Conservation (phyloP, 2,113 vertebrate genomes). For the Serilophus lunatus region DNA sequence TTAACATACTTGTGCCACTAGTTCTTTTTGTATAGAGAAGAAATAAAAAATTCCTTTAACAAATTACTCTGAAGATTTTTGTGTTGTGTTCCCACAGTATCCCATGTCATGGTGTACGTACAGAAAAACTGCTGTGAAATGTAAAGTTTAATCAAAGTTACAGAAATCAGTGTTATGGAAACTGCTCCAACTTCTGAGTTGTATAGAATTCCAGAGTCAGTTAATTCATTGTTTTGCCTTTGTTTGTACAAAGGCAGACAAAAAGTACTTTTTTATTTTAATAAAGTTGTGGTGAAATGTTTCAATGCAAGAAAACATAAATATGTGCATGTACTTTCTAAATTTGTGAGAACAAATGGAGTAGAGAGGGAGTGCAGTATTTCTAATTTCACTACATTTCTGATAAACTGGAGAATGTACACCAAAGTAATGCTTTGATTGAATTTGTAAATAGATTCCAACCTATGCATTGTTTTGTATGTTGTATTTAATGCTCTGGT, state of each 20-base stretch:
- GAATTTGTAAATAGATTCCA: neutral
- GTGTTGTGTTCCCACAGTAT: neutral
- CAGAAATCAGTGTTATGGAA: neutral
- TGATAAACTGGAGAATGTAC: neutral
- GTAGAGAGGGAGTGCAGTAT: neutral
- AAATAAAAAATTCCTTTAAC: neutral
- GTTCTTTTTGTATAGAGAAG: neutral
- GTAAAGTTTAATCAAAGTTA: neutral
- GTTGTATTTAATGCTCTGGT: neutral
- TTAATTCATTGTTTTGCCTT: neutral
- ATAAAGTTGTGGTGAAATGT: neutral
- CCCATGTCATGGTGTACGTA: neutral
- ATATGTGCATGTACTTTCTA: neutral
- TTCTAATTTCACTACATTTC: neutral
- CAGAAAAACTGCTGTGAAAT: neutral
- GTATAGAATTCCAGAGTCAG: neutral
- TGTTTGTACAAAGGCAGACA: neutral
- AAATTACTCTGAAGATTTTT: neutral
- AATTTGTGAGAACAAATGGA: neutral
- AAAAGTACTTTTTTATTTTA: neutral
- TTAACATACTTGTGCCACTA: neutral
- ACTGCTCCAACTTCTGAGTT: neutral
- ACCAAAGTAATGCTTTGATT: neutral
- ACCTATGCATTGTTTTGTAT: neutral
- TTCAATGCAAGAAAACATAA: neutral